These are phyloP conservation scores for Agapornis canus DNA, from an alignment of 2,797 vertebrate species.

Conservation along the genomic window DNA sequence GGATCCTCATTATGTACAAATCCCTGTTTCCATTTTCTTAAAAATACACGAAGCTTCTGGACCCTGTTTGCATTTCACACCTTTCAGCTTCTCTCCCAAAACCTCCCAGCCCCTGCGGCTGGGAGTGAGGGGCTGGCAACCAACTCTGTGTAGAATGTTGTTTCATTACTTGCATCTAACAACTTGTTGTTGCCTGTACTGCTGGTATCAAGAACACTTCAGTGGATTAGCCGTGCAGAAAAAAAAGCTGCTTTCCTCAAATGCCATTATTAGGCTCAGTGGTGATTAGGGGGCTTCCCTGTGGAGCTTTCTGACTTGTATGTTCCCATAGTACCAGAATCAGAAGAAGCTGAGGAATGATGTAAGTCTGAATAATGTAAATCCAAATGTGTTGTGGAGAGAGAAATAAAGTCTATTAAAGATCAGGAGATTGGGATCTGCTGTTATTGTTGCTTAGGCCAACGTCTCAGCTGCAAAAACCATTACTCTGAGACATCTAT, in stretches of 20 bases:
- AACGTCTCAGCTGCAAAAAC: not conserved
- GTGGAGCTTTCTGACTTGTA: not conserved
- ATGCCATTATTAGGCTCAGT: not conserved
- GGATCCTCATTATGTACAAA: not conserved
- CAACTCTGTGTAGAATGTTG: not conserved
- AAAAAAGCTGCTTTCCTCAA: not conserved
- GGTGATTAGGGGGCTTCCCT: not conserved
- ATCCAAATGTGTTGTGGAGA: not conserved
- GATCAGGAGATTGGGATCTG: not conserved
- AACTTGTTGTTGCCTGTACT: not conserved
- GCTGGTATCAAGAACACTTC: not conserved
- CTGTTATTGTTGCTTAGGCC: not conserved
- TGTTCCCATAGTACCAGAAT: not conserved
- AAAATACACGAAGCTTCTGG: not conserved
- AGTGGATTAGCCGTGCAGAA: not conserved
- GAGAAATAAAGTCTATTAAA: not conserved
- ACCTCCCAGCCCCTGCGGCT: not conserved
- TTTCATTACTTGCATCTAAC: not conserved
- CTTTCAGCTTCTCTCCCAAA: not conserved
- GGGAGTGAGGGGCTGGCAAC: not conserved
- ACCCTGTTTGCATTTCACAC: not conserved
- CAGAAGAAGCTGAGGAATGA: not conserved
- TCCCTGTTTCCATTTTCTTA: not conserved
- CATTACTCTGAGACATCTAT: not conserved
- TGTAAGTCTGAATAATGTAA: not conserved